Base-by-base conservation (phyloP, 2,113 vertebrate species). In the Rhipidura dahli region DNA sequence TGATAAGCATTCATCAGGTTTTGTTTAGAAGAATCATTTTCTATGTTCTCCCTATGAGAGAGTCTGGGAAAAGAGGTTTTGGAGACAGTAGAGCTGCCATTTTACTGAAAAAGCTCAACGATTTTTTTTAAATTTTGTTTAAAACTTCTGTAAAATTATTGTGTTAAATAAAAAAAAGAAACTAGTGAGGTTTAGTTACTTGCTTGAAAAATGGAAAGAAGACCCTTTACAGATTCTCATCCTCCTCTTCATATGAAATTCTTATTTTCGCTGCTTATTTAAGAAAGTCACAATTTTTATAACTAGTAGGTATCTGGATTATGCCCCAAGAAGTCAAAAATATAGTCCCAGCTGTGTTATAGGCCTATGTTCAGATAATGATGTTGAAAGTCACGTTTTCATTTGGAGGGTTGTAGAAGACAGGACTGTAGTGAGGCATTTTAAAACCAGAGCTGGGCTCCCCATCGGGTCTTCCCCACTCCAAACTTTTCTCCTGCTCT, bases 41-140 rank as follows among this genome's bases (percentile, higher is more conserved):
- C 47, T 73, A 4, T 44, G 28, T 53, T 78, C 2, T 83, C 24
- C 10, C 28, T 49, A 7, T 65, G 37, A 57, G n/a, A 53, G 2
- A 18, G 13, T 7, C 15, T 84, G 33, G 7, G 35, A 6, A 86
- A 80, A 64, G 20, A 54, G 22, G 15, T 78, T 42, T 69, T 63
- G 76, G 71, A 77, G 81, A 59, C 3, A 54, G 49, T 11, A 59
- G 20, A 10, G 15, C 33, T 95, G 39, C 42, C 18, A 27, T 72
- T 35, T 50, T 71, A 42, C 28, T 65, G 37, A 87, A 80, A 80
- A 80, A 54, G 33, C 3, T 47, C 53, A 26, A 39, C 11, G n/a
- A n/a, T 30, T 1, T 11, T 51, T 80, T 71, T 57, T 8, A 27
- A 1, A 11, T 71, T 82, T 76, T 0, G 0, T 42, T 79, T 65